These are phyloP conservation scores for Pteria penguin DNA, from an alignment of 2,888 invertebrate species.

Conservation along the genomic window DNA sequence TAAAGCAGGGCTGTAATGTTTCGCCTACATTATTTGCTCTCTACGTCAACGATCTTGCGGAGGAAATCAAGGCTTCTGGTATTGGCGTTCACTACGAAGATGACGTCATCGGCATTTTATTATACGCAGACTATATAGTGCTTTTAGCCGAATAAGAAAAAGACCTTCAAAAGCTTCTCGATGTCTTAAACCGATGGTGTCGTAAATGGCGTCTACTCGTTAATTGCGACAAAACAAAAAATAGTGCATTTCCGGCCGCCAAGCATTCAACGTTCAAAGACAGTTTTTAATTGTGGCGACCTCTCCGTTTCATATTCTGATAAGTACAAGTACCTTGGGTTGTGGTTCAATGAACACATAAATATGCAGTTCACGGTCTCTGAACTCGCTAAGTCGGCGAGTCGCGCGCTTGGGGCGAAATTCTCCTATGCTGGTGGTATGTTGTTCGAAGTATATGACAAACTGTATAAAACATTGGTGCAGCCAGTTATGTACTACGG, in stretches of 20 bases:
- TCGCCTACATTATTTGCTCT: slow-evolving; percentile 27
- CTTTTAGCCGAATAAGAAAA: neutral
- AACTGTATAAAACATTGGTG: too few species aligned
- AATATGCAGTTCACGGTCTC: neutral
- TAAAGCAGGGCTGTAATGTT: too few species aligned
- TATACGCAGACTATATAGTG: slow-evolving; percentile 2
- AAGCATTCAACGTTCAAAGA: neutral
- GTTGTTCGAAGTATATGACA: too few species aligned
- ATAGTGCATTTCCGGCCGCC: neutral
- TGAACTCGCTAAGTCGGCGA: neutral
- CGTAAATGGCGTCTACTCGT: neutral
- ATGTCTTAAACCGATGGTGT: neutral
- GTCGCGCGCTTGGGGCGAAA: neutral
- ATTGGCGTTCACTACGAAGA: neutral
- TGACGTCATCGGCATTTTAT: neutral
- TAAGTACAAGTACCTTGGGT: neutral
- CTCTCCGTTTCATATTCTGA: neutral
- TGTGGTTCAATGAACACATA: neutral
- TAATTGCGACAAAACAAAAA: neutral
- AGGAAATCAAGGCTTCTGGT: neutral
- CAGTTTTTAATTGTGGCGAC: too few species aligned
- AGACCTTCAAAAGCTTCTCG: neutral
- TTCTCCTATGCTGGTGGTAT: too few species aligned
- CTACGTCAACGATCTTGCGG: slow-evolving; percentile 27
- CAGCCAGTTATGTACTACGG: too few species aligned